Base-by-base conservation (phyloP, 2,888 invertebrate species). In the Lissonota sp. region DNA sequence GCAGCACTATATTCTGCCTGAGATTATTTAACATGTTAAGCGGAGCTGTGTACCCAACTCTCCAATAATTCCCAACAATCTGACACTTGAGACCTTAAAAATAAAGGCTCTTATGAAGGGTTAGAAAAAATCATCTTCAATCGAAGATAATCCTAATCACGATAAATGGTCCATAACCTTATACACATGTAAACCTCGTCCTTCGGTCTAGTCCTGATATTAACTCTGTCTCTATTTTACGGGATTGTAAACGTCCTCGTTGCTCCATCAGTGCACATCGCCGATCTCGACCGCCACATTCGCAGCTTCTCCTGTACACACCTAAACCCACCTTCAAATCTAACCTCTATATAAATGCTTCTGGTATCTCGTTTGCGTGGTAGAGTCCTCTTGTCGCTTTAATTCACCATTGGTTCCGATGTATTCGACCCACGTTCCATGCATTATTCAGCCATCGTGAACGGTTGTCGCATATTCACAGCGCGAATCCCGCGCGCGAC, bases 381-480 rank as follows among this genome's bases (percentile, higher is more conserved):
- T 14, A 7, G 46, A 4, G 57, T 46, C 63, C 80, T 79, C 79
- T 81, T 84, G 85, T 86, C 81, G 86, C 86, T 86, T 86, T 86
- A 86, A 86, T 86, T 84, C 86, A 80, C 85, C 84, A 86, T 83
- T 83, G 85, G 85, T 83, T 80, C 80, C 79, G 73, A 80, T 83
- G 83, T 84, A 84, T 81, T 84, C 81, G 82, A 1, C 71, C 69
- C 83, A 85, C 85, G 85, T 83, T 74, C 64, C 82, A 86, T 86
- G 85, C 84, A 86, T 86, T 86, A 86, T 86, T 86, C 86, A 86
- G 80, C 55, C 78, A 82, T 78, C 77, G 70, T 77, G 82, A 66
- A 83, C 83, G 81, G 84, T 84, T 80, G 84, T 79, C 84, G 86
- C 86, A 86, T 86, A 86, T 86, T 85, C 86, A 84, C 82, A 67